phyloP scores from a whole-genome alignment of 2,797 vertebrate species.

The Meda fulgida region DNA sequence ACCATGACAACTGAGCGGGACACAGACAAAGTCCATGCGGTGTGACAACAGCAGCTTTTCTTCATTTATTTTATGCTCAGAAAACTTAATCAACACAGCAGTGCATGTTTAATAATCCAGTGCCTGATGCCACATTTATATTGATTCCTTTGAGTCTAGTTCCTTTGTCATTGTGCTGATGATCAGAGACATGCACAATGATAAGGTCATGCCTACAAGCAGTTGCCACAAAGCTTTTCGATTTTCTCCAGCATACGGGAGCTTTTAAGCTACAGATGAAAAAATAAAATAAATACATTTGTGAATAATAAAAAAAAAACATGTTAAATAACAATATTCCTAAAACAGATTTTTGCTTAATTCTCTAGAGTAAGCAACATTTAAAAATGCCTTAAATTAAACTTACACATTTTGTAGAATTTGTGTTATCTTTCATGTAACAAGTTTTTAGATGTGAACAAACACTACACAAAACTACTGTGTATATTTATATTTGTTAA shows the following conservation, averaged over 20 bases:
- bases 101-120: constrained; percentile 7
- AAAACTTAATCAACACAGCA: constrained; percentile 4
- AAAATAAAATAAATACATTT: not conserved
- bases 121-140: not conserved
- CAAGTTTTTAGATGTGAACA: no score
- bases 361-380: not conserved
- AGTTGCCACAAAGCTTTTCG: not conserved
- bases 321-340: not conserved
- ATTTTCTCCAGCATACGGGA: not conserved
- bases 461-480: no score
- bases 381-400: no score
- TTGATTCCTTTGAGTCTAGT: not conserved
- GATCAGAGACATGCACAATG: not conserved
- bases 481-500: no score
- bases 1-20: no score
- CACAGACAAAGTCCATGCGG: no score
- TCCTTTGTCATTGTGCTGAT: not conserved
- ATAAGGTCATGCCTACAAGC: not conserved
- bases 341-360: not conserved
- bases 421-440: no score
- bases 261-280: not conserved
- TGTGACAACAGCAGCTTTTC: not conserved
- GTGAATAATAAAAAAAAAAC: not conserved
- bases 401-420: no score
- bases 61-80: constrained; percentile 7